These are phyloP conservation scores for Ostrea denselamellosa DNA, from an alignment of 1,140 invertebrate genomes.

Conservation along the genomic window DNA sequence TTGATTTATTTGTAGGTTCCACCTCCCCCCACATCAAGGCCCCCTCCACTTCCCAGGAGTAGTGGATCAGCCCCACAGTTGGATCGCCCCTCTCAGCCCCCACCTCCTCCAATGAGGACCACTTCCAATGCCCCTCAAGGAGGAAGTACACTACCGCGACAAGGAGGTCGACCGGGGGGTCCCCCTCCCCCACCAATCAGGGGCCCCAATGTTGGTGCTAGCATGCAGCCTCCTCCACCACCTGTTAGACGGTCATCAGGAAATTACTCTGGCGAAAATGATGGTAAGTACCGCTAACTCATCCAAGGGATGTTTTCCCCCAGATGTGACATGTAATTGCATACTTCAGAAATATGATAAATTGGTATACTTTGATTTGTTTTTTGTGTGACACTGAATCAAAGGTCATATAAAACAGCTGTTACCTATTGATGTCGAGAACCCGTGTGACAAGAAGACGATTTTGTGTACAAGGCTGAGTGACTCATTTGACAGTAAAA, in stretches of 20 bases:
- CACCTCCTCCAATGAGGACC: slow-evolving; percentile 41
- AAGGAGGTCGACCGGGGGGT: neutral
- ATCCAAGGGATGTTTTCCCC: neutral
- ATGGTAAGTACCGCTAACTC: slow-evolving; percentile 31
- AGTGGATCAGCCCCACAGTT: slow-evolving; percentile 5
- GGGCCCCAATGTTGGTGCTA: slow-evolving; percentile 20
- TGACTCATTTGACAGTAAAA: too few species aligned
- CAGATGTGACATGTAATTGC: too few species aligned
- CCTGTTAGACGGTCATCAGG: slow-evolving; percentile 44
- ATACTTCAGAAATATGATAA: too few species aligned
- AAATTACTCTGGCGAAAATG: slow-evolving; percentile 49
- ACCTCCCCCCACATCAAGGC: slow-evolving; percentile 47
- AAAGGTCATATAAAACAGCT: too few species aligned
- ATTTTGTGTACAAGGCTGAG: too few species aligned
- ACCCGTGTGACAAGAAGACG: too few species aligned
- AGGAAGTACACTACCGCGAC: neutral
- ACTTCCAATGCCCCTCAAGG: neutral
- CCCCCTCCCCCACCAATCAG: slow-evolving; percentile 47
- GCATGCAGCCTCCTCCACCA: slow-evolving; percentile 43
- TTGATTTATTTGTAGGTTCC: slow-evolving; percentile 39
- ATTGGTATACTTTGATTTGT: too few species aligned
- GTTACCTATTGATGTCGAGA: too few species aligned
- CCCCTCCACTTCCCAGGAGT: slow-evolving; percentile 43
- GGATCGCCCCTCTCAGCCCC: slow-evolving; percentile 6
- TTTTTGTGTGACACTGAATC: too few species aligned